Evolutionary conservation across 2,797 vertebrate genomes (phyloP).

Genomic region (Chaenodraco wilsoni): DNA sequence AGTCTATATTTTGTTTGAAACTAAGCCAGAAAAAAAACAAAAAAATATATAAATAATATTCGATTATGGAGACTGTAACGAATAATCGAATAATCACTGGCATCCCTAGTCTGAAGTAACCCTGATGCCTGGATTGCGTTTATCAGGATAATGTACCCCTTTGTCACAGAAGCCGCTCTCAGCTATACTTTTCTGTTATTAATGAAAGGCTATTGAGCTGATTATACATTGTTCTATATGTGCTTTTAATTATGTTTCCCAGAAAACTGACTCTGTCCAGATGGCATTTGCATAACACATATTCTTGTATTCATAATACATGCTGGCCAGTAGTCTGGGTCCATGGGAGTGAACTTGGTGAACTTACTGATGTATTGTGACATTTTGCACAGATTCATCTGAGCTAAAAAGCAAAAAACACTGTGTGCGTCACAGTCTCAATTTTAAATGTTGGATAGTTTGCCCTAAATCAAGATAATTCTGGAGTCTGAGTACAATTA

Average conservation of each 20-base stretch:
- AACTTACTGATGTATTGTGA: conserved; percentile 1
- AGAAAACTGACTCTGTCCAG: background rate
- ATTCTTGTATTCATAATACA: background rate
- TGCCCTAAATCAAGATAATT: background rate
- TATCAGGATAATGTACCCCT: background rate
- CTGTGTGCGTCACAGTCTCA: no score
- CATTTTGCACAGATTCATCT: background rate
- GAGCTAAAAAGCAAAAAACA: background rate
- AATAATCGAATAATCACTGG: no score
- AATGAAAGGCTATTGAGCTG: background rate
- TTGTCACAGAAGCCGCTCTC: background rate
- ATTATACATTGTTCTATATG: background rate
- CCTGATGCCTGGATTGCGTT: background rate
- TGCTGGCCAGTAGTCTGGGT: background rate
- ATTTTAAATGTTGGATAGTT: background rate
- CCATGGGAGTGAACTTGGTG: background rate
- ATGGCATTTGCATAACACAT: background rate
- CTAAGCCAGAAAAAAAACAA: no score
- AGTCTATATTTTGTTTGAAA: no score
- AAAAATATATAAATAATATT: no score
- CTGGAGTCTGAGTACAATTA: background rate
- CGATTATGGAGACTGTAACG: no score
- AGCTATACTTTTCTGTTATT: background rate
- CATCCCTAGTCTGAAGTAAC: background rate
- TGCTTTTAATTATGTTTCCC: background rate